Conservation (phyloP, 37 sponge, comb jelly and placozoan species). For the Cladorhizidae sp. region DNA sequence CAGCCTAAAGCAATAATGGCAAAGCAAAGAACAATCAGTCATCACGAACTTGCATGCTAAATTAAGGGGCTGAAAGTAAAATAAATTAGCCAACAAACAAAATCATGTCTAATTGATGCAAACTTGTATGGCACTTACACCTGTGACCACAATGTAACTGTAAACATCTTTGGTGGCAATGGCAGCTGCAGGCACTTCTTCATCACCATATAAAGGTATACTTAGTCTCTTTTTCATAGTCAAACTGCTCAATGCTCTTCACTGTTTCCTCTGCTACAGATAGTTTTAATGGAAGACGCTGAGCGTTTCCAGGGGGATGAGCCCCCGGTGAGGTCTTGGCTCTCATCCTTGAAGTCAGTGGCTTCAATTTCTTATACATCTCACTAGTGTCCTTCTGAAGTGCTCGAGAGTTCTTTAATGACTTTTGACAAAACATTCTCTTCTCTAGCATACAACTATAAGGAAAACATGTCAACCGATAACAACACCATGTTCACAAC, state of each 20-base stretch:
- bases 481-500: not conserved
- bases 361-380: slow-evolving; percentile 63
- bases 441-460: slow-evolving; percentile 13
- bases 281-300: not conserved
- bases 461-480: not conserved
- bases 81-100: not conserved
- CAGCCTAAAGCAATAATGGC: not conserved
- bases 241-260: slow-evolving; percentile 29
- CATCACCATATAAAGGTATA: not conserved
- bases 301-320: not conserved
- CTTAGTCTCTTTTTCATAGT: not conserved
- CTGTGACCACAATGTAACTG: not conserved
- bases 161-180: not conserved
- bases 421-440: slow-evolving; percentile 45
- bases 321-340: not conserved
- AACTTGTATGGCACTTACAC: not conserved
- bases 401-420: slow-evolving; percentile 41
- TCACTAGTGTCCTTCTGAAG: slow-evolving; percentile 40
- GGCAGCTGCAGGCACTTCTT: not conserved
- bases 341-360: not conserved
- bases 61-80: not conserved
- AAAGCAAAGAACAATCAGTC: not conserved
- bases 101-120: not conserved
- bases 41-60: not conserved
- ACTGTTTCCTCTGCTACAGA: slow-evolving; percentile 19